These are phyloP conservation scores for Chydorus sphaericus DNA, from an alignment of 2,888 invertebrate genomes.

Conservation along the genomic window DNA sequence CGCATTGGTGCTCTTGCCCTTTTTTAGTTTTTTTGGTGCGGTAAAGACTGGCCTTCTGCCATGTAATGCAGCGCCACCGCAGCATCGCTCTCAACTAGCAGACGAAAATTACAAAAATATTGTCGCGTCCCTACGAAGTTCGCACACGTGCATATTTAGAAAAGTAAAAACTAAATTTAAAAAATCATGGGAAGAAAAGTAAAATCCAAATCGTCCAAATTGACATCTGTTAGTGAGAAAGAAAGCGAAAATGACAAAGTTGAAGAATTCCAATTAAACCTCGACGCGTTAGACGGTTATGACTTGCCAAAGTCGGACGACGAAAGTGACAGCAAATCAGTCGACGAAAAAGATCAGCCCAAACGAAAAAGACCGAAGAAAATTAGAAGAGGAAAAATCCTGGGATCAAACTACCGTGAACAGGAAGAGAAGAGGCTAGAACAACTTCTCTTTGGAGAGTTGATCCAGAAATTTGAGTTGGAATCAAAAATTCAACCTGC, in stretches of 20 bases:
- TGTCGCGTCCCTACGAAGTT: background rate
- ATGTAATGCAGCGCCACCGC: no score
- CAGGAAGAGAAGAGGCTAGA: slow-evolving; percentile 6
- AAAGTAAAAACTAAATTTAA: background rate
- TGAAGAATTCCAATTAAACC: background rate
- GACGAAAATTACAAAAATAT: background rate
- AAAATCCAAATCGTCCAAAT: background rate
- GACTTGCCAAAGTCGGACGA: background rate
- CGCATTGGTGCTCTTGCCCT: no score
- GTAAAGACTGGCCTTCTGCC: no score
- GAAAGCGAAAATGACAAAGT: background rate
- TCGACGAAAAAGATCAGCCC: background rate
- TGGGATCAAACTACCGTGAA: slow-evolving; percentile 7
- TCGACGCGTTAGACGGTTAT: background rate
- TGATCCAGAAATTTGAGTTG: background rate
- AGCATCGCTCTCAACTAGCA: background rate
- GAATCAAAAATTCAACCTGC: background rate
- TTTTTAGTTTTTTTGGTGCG: no score
- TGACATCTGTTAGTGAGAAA: background rate
- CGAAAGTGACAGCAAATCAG: no score
- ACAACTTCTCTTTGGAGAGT: slow-evolving; percentile 2
- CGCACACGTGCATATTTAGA: background rate
- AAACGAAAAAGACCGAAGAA: background rate
- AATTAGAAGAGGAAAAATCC: background rate
- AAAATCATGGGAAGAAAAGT: background rate